A percentile compares a stretch with the other conserved stretches of the same genome.
Evolutionary conservation across 2,797 vertebrate species (phyloP).

Genomic region (Naso thynnoides): DNA sequence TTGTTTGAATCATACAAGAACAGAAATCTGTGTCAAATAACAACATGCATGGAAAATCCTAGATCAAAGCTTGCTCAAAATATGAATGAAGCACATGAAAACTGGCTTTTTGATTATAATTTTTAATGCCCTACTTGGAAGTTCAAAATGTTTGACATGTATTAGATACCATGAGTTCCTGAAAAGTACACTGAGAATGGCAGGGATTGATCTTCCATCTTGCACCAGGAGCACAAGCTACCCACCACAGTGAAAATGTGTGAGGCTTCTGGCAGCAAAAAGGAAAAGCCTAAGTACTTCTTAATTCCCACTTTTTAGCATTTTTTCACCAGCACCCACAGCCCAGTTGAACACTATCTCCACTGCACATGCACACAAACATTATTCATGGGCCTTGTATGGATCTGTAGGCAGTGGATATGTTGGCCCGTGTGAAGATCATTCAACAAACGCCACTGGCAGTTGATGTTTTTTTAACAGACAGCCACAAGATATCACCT

Average conservation of each 20-base stretch:
- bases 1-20: constrained; percentile 35
- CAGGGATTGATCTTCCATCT: constrained; percentile 45
- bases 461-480: constrained; percentile 30
- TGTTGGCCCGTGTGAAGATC: constrained; percentile 39
- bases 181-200: constrained; percentile 42
- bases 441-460: constrained; percentile 40
- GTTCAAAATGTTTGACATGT: constrained; percentile 66
- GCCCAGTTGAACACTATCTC: constrained; percentile 28
- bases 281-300: constrained; percentile 25
- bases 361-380: constrained; percentile 12
- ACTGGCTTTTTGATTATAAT: constrained; percentile 6
- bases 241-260: constrained; percentile 21
- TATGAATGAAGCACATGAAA: constrained; percentile 39
- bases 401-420: constrained; percentile 32
- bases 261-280: constrained; percentile 33
- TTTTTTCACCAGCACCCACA: constrained; percentile 33
- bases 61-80: constrained; percentile 60
- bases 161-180: constrained; percentile 56
- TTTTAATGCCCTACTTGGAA: constrained; percentile 66
- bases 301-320: constrained; percentile 40
- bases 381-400: constrained; percentile 31
- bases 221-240: constrained; percentile 27
- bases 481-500: constrained; percentile 30
- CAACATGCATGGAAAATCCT: constrained; percentile 24
- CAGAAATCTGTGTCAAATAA: constrained; percentile 54